Conservation (phyloP, 2,797 vertebrate genomes). For the Myioborus miniatus region DNA sequence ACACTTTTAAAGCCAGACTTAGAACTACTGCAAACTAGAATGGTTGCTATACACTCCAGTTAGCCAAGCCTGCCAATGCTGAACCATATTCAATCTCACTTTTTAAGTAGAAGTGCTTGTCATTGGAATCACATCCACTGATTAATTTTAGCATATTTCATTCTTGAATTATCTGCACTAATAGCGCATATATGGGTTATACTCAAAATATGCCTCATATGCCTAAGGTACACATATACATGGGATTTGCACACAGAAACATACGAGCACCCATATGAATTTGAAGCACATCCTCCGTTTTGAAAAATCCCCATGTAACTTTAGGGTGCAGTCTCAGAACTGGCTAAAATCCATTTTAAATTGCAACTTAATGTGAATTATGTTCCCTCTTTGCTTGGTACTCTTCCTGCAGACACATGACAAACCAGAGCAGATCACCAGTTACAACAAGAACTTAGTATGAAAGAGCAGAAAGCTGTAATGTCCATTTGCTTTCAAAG, state of each 20-base stretch:
- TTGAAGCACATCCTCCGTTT: background rate
- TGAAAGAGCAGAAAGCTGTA: background rate
- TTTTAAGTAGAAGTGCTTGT: background rate
- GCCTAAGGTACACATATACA: background rate
- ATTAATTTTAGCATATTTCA: background rate
- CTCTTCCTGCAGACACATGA: background rate
- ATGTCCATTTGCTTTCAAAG: background rate
- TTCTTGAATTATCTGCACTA: background rate
- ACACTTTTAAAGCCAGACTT: constrained; percentile 15
- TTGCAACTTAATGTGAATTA: background rate
- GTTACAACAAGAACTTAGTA: background rate
- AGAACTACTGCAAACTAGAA: background rate
- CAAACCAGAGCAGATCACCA: background rate
- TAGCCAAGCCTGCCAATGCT: background rate
- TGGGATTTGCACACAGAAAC: background rate
- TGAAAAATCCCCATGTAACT: background rate
- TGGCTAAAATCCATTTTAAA: background rate
- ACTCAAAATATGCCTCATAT: background rate
- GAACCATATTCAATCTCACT: background rate
- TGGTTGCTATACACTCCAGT: background rate
- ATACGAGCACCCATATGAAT: background rate
- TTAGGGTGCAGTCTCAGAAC: background rate
- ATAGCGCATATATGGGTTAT: background rate
- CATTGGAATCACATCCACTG: background rate
- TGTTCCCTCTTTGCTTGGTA: background rate